Evolutionary conservation across 2,797 vertebrate species (phyloP).

Genomic region (Melopsittacus undulatus): DNA sequence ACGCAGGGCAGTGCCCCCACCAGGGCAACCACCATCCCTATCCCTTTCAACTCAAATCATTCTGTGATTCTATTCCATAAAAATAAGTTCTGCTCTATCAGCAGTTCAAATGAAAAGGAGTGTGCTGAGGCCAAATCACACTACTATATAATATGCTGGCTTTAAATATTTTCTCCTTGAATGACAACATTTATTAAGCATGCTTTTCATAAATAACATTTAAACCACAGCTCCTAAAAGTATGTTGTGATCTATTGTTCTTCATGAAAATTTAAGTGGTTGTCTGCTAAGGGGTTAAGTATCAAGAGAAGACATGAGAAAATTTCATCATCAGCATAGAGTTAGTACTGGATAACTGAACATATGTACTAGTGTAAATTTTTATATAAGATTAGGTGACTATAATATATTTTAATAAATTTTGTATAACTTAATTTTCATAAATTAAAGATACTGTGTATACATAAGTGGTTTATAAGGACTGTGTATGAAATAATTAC

Average conservation of each 20-base stretch:
- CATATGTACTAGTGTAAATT: neutral
- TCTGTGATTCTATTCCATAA: too few species aligned
- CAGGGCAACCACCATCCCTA: too few species aligned
- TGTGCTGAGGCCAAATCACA: neutral
- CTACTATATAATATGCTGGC: neutral
- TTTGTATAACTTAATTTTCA: neutral
- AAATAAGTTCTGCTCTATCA: neutral
- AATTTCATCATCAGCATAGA: neutral
- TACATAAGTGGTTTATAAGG: neutral
- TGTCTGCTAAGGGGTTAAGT: neutral
- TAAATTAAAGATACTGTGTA: neutral
- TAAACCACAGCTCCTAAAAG: neutral
- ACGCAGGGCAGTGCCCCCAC: too few species aligned
- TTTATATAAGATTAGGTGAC: neutral
- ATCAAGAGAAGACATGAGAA: neutral
- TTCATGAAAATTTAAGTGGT: neutral
- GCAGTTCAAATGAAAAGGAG: neutral
- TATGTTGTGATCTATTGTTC: neutral
- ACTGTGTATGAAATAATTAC: neutral
- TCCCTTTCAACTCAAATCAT: too few species aligned
- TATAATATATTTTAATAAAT: neutral
- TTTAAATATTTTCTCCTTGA: neutral
- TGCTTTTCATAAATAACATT: neutral
- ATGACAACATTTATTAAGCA: neutral
- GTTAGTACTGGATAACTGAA: neutral